A percentile compares a stretch with the other conserved stretches of the same genome.
Conservation (phyloP, 2,113 vertebrate species). For the zebrafish (Danio rerio) region GRCz12tu NC_133196.1:27086501-27087000, state of each 20-base stretch:
- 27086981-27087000: not conserved
- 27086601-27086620: not conserved
- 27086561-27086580: not conserved
- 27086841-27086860: conserved; percentile 33
- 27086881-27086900: conserved; percentile 16
- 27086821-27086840: conserved; percentile 57
- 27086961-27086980: conserved; percentile 29
- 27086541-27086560: not conserved
- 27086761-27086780: conserved; percentile 37
- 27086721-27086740: conserved; percentile 13
- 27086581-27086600: not conserved
- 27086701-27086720: not conserved
- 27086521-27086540: too few species aligned
- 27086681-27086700: not conserved
- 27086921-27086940: conserved; percentile 24
- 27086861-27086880: conserved; percentile 40
- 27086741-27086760: not conserved
- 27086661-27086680: not conserved
- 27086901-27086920: conserved; percentile 14
- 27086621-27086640: not conserved
- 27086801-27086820: conserved; percentile 10
- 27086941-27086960: conserved; percentile 20
- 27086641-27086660: not conserved
- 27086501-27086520: too few species aligned
- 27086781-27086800: conserved; percentile 11